Percentiles rank a stretch among this genome's conserved stretches.
Conservation (phyloP, 2,888 invertebrate species). For the Apotomis capreana region DNA sequence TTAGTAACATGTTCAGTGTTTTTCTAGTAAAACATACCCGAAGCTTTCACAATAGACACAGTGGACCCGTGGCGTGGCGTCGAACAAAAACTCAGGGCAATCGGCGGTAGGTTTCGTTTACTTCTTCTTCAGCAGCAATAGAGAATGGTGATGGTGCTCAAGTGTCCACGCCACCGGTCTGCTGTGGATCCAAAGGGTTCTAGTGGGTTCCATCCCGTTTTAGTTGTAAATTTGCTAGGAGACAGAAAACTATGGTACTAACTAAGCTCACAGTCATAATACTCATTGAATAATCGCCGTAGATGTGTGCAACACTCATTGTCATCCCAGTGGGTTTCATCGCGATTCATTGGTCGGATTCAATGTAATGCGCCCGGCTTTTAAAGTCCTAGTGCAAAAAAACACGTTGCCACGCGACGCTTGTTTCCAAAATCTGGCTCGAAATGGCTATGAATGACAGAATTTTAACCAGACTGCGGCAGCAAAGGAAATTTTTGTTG, state of each 20-base stretch:
- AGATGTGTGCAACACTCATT: constrained; percentile 42
- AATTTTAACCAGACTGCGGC: neutral
- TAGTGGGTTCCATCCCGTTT: too few relatives aligned
- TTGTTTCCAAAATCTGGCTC: neutral
- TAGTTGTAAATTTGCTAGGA: neutral
- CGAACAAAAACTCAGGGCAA: too few relatives aligned
- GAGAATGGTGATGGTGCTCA: too few relatives aligned
- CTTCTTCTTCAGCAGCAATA: too few relatives aligned
- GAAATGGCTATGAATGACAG: neutral
- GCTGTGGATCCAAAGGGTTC: too few relatives aligned
- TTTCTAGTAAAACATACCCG: too few relatives aligned
- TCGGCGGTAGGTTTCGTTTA: too few relatives aligned
- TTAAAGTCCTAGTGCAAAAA: neutral
- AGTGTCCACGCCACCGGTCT: too few relatives aligned
- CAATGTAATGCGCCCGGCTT: constrained; percentile 48
- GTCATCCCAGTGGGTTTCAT: constrained; percentile 52
- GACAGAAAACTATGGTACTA: constrained; percentile 4
- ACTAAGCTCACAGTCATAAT: constrained; percentile 5
- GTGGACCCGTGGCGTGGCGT: too few relatives aligned
- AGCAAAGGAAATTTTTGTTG: neutral
- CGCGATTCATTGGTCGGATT: constrained; percentile 51
- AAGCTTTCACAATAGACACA: too few relatives aligned
- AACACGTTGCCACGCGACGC: neutral
- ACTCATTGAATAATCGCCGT: constrained; percentile 48
- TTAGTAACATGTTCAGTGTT: too few relatives aligned